Conservation (phyloP, 2,888 invertebrate species). For the Odontothrips loti region DNA sequence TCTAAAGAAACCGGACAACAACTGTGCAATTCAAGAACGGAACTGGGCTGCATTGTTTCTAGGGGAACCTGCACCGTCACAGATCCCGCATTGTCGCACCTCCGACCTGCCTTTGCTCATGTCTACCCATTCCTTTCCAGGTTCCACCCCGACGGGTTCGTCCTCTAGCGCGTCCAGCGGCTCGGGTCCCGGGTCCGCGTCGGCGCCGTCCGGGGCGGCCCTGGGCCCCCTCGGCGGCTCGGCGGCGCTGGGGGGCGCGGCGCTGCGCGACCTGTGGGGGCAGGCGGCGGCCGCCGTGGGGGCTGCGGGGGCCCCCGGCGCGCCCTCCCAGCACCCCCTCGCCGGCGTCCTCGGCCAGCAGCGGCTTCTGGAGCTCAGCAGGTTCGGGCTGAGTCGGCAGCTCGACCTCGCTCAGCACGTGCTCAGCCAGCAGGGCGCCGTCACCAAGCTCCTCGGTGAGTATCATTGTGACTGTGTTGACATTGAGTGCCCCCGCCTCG, state of each 20-base stretch:
- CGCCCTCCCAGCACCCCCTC: conserved; percentile 55
- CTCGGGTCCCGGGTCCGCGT: not conserved
- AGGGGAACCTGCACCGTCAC: too few species aligned
- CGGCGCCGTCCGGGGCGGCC: conserved; percentile 13
- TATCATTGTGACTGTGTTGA: conserved; percentile 36
- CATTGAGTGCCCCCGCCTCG: not conserved
- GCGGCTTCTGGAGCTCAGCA: conserved; percentile 72
- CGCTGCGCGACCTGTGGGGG: conserved; percentile 7
- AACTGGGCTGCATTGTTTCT: too few species aligned
- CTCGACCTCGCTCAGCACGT: conserved; percentile 89
- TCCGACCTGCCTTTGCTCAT: not conserved
- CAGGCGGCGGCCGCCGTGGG: conserved; percentile 43
- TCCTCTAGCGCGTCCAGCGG: conserved; percentile 7
- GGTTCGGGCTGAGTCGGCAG: conserved; percentile 69
- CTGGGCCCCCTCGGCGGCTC: not conserved
- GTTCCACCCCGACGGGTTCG: not conserved
- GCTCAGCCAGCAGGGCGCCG: conserved; percentile 86
- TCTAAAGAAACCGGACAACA: too few species aligned
- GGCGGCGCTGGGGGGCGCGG: not conserved
- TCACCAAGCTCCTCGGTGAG: conserved; percentile 83
- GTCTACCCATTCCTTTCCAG: not conserved
- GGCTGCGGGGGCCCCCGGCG: conserved; percentile 51
- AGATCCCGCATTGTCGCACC: too few species aligned
- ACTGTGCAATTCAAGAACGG: too few species aligned
- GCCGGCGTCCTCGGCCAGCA: conserved; percentile 67